Percentiles rank a stretch among this genome's conserved stretches.
Conservation (phyloP, 2,797 vertebrate genomes). For the Natrix natrix region DNA sequence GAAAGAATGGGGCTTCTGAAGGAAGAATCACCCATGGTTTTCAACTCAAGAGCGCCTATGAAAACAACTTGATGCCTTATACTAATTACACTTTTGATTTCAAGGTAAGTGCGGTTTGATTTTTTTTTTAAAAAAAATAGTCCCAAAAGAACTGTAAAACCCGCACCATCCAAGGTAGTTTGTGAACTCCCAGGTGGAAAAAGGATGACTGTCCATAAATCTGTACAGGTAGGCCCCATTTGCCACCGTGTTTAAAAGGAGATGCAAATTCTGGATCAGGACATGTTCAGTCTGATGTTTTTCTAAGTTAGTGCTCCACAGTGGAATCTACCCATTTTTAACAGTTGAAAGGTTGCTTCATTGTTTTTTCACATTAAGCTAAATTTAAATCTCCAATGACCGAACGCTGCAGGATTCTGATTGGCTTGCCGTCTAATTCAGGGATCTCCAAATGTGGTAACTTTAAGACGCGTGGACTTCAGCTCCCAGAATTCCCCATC, state of each 20-base stretch:
- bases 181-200: not conserved
- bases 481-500: not conserved
- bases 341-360: not conserved
- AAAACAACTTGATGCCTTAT: constrained; percentile 97
- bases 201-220: not conserved
- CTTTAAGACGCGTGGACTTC: not conserved
- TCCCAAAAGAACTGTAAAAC: not conserved
- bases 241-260: not conserved
- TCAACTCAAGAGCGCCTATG: constrained; percentile 95
- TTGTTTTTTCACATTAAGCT: not conserved
- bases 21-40: constrained; percentile 96
- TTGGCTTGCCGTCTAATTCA: not conserved
- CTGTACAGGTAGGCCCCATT: not conserved
- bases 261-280: not conserved
- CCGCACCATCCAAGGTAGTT: not conserved
- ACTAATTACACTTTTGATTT: constrained; percentile 99
- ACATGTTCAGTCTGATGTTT: not conserved
- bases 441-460: not conserved
- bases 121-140: not conserved
- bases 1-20: constrained; percentile 87
- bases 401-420: not conserved
- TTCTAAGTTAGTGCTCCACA: not conserved
- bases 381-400: not conserved
- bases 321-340: not conserved
- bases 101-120: constrained; percentile 74